phyloP scores from a whole-genome alignment of 1,140 invertebrate genomes.

The Macrotrachela quadricornifera region DNA sequence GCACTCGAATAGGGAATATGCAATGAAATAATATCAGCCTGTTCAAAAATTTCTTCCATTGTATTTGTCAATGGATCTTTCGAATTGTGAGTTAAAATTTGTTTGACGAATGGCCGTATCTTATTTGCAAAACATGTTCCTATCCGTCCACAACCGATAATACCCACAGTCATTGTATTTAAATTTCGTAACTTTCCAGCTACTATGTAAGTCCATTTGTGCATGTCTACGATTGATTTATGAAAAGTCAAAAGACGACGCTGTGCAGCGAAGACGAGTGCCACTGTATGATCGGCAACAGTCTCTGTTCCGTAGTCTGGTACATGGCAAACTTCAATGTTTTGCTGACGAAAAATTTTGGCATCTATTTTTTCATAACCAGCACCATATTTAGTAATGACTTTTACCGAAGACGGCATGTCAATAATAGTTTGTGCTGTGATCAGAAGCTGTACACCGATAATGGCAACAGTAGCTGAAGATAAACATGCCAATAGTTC shows the following conservation, averaged over 20 bases:
- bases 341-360: not conserved
- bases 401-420: not conserved
- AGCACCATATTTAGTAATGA: not conserved
- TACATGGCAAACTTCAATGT: not conserved
- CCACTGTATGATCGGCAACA: conserved; percentile 1
- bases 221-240: not conserved
- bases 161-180: not conserved
- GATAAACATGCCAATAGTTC: too few species aligned
- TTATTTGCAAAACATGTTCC: not conserved
- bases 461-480: too few species aligned
- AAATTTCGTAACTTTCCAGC: not conserved
- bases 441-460: too few species aligned
- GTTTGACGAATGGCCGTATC: not conserved
- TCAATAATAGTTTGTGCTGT: too few species aligned
- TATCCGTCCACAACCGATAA: conserved; percentile 1
- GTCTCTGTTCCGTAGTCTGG: not conserved
- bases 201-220: not conserved
- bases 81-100: conserved; percentile 1
- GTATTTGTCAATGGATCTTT: not conserved
- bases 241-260: not conserved
- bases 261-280: not conserved
- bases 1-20: not conserved
- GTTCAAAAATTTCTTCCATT: not conserved
- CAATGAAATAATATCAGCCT: not conserved
- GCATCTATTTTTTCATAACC: conserved; percentile 6